phyloP scores from a whole-genome alignment of 2,113 vertebrate genomes.

The Capreolus pygargus region DNA sequence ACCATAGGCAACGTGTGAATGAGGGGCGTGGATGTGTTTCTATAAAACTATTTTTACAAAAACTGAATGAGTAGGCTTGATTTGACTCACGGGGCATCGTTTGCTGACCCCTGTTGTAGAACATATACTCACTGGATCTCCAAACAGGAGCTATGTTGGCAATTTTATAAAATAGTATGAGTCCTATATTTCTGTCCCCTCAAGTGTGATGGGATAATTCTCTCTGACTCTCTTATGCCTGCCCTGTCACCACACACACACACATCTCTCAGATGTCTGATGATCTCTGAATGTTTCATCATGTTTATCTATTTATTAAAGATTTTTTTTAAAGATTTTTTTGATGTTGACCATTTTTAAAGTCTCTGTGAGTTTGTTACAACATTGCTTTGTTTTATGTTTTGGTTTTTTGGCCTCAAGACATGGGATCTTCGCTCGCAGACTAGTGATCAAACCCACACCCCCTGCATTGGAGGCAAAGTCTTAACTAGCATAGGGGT shows the following conservation, averaged over 20 bases:
- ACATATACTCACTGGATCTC: neutral
- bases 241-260: too few species aligned
- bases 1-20: neutral
- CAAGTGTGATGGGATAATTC: neutral
- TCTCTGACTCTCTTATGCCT: neutral
- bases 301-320: neutral
- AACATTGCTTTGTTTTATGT: neutral
- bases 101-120: neutral
- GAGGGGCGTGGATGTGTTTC: neutral
- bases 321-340: neutral
- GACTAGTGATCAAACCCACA: neutral
- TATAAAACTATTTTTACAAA: neutral
- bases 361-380: neutral
- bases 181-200: neutral
- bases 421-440: neutral
- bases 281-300: neutral
- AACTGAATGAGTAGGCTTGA: neutral
- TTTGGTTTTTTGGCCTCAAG: neutral
- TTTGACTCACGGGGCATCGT: neutral
- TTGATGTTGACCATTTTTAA: neutral
- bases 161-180: neutral
- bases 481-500: neutral
- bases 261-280: neutral
- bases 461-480: neutral
- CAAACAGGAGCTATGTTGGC: neutral